Conservation (phyloP, 2,113 vertebrate species). For the Cercocebus atys region DNA sequence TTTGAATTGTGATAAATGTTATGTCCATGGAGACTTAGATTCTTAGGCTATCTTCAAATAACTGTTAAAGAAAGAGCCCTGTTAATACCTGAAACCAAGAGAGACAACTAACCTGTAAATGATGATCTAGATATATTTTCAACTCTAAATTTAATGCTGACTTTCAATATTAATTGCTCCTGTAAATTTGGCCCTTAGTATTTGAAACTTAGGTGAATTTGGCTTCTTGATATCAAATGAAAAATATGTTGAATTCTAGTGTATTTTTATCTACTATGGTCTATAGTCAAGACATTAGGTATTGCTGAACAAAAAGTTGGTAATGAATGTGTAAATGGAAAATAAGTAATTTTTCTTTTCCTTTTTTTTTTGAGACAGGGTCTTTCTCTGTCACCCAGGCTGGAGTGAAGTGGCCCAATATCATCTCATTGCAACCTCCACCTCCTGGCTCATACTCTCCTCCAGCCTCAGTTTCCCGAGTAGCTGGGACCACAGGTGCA, state of each 20-base stretch:
- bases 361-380: too few species aligned
- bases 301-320: background rate
- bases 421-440: too few species aligned
- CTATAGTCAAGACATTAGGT: background rate
- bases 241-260: slow-evolving; percentile 24
- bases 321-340: background rate
- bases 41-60: slow-evolving; percentile 13
- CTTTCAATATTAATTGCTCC: slow-evolving; percentile 15
- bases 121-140: background rate
- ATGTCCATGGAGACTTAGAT: background rate
- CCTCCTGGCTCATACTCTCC: too few species aligned
- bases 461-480: too few species aligned
- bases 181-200: background rate
- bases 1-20: slow-evolving; percentile 52
- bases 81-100: background rate
- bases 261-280: background rate
- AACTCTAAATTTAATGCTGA: background rate
- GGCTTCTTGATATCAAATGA: background rate
- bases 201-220: slow-evolving; percentile 12
- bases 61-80: background rate
- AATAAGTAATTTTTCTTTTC: background rate
- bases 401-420: too few species aligned
- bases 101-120: background rate
- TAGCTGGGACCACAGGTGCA: too few species aligned
- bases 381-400: too few species aligned